Conservation (phyloP, 2,113 vertebrate species). For the Salvelinus namaycush region DNA sequence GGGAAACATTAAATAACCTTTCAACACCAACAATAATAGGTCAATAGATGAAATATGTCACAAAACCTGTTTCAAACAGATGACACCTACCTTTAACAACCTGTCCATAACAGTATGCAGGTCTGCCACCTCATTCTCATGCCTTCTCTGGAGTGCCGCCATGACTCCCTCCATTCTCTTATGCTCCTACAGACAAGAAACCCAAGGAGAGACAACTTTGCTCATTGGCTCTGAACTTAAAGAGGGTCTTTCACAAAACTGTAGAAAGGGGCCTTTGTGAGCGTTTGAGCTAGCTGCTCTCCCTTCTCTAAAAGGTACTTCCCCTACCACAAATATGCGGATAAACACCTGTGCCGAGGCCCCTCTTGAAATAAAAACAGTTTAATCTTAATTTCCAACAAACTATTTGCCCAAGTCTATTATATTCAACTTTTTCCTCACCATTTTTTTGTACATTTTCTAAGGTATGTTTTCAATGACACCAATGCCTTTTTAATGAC, state of each 20-base stretch:
- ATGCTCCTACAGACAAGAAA: conserved; percentile 68
- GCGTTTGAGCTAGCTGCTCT: conserved; percentile 20
- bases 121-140: conserved; percentile 65
- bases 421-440: not conserved
- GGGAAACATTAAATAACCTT: not conserved
- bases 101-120: conserved; percentile 66
- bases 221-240: conserved; percentile 17
- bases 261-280: conserved; percentile 65
- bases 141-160: conserved; percentile 64
- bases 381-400: too few species aligned
- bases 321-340: conserved; percentile 20
- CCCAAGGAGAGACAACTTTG: conserved; percentile 34
- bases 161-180: conserved; percentile 67
- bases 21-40: not conserved
- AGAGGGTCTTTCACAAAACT: conserved; percentile 55
- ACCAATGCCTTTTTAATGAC: too few species aligned
- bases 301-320: not conserved
- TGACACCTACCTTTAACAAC: conserved; percentile 64
- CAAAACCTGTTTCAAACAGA: not conserved
- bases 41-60: too few species aligned
- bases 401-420: too few species aligned
- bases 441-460: not conserved
- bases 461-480: too few species aligned
- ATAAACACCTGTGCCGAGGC: conserved; percentile 14
- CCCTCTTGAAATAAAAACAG: too few species aligned